Evolutionary conservation across 2,888 invertebrate species (phyloP), one percentile per base, ranked within the genome.

Genomic region (Pyralis farinalis): DNA sequence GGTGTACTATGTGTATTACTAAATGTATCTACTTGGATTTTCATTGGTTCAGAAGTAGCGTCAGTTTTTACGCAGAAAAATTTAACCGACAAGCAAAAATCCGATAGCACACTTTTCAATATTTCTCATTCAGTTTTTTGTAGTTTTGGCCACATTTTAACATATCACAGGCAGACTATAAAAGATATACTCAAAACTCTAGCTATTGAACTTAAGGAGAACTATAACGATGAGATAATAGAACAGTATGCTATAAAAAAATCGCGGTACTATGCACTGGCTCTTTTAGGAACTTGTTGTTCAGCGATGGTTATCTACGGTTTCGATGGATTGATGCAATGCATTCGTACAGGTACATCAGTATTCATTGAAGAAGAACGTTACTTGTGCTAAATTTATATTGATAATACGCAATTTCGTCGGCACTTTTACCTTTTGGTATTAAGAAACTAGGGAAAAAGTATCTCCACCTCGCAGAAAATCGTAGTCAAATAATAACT

Each of bases 21-120:
- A 0, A 8, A 40, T n/a, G 16, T 34, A 4, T 7, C 36, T 0
- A 0, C 34, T 0, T 29, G 40, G 6, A 0, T 45, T 1, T 40
- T 56, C n/a, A 32, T 58, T 2, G 7, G 31, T 1, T 36, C 31
- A 1, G 50, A 52, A 32, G 35, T 36, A 20, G 40, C 32, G 2
- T 47, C 60, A 0, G 53, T 41, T 32, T 40, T 49, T 8, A 63
- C 63, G 0, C 66, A 68, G 33, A 49, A 55, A 1, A 47, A 55
- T 12, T 43, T 69, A 37, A 43, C 51, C 1, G 50, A 57, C 9
- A 61, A 53, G 11, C 54, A 58, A 21, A 40, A 9, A 1, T 9
- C 35, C n/a, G 51, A 56, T 25, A 12, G 28, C 0, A 11, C 44
- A 1, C 5, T 56, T 5, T 49, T 50, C 39, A 22, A 30, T 0